These are phyloP conservation scores for Squalus acanthias DNA, from an alignment of 2,797 vertebrate genomes.

Conservation along the genomic window DNA sequence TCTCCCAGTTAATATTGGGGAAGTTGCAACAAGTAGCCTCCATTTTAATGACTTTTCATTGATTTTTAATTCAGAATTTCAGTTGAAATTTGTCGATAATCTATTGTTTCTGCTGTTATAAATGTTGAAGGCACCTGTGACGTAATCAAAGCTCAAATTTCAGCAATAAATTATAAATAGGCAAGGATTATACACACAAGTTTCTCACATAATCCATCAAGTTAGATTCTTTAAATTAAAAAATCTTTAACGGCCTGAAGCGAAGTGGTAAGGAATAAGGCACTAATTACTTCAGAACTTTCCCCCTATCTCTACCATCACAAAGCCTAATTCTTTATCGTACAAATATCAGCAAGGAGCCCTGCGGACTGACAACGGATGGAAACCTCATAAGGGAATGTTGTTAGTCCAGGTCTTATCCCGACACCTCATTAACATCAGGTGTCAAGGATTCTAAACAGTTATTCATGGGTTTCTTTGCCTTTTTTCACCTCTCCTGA, in stretches of 20 bases:
- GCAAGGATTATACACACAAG: background rate
- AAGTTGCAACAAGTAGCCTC: background rate
- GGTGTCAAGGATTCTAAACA: background rate
- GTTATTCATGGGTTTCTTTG: background rate
- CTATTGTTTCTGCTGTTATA: background rate
- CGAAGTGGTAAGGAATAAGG: background rate
- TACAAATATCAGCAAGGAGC: background rate
- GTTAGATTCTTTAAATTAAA: conserved; percentile 22
- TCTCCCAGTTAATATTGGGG: no score
- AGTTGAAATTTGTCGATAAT: background rate
- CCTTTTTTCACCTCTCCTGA: background rate
- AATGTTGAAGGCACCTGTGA: background rate
- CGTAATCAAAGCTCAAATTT: background rate
- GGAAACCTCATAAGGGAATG: background rate
- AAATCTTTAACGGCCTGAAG: conserved; percentile 13
- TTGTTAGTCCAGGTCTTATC: background rate
- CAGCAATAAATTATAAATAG: conserved; percentile 13
- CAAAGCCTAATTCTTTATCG: background rate
- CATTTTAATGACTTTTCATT: background rate
- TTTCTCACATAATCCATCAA: conserved; percentile 30
- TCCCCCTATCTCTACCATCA: background rate
- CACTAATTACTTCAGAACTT: conserved; percentile 10
- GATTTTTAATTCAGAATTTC: conserved; percentile 1
- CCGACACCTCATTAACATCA: no score
- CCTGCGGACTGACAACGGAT: background rate